These are phyloP conservation scores for Schizopygopsis pylzovi DNA, from an alignment of 2,797 vertebrate species.

Conservation along the genomic window DNA sequence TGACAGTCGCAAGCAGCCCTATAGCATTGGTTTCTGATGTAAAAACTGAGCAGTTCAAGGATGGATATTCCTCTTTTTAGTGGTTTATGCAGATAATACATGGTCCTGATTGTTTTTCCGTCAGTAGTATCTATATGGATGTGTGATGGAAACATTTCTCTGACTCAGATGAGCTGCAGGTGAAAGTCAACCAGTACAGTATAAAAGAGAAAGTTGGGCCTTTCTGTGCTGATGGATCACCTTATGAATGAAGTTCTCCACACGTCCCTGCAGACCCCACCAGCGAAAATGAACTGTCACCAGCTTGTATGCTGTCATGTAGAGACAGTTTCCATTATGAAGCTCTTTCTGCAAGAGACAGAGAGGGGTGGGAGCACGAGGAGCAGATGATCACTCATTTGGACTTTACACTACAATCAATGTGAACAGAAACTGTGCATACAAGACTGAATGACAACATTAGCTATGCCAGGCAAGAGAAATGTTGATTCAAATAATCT, in stretches of 20 bases:
- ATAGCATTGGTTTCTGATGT: background rate
- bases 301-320: slow-evolving; percentile 77
- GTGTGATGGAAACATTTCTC: background rate
- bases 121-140: background rate
- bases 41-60: background rate
- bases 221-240: slow-evolving; percentile 46
- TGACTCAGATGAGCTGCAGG: background rate
- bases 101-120: background rate
- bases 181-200: background rate
- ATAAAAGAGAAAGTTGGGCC: background rate
- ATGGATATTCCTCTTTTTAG: background rate
- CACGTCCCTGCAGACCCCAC: slow-evolving; percentile 75
- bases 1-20: too few relatives aligned
- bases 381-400: background rate
- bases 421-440: background rate
- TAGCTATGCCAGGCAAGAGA: background rate
- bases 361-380: background rate
- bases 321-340: slow-evolving; percentile 72
- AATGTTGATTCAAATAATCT: background rate
- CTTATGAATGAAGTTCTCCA: slow-evolving; percentile 77
- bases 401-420: too few relatives aligned
- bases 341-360: slow-evolving; percentile 67
- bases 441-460: background rate
- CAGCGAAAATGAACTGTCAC: slow-evolving; percentile 76
- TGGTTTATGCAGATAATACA: background rate